These are phyloP conservation scores for Spea bombifrons DNA, from an alignment of 2,113 vertebrate genomes.

Conservation along the genomic window DNA sequence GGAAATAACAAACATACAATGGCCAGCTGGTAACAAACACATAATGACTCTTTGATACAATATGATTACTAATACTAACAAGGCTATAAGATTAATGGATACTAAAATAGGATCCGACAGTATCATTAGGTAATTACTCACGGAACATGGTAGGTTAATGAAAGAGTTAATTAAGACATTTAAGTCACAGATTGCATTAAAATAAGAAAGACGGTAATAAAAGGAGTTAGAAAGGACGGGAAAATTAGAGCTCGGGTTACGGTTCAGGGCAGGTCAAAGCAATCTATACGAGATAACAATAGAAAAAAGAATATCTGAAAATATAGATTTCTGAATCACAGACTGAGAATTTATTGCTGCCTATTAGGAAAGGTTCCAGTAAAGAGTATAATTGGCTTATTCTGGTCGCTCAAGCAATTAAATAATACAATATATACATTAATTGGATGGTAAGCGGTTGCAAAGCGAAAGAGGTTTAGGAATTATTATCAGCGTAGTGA, in stretches of 20 bases:
- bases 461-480: no score
- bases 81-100: conserved; percentile 27
- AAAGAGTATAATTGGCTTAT: conserved; percentile 6
- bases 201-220: conserved; percentile 2
- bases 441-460: no score
- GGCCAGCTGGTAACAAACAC: no score
- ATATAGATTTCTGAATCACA: conserved; percentile 22
- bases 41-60: neutral
- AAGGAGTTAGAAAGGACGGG: conserved; percentile 2
- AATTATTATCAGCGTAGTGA: no score
- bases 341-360: conserved; percentile 23
- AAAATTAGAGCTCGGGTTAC: conserved; percentile 3
- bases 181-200: neutral
- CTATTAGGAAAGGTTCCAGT: conserved; percentile 17
- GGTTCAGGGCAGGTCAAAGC: conserved; percentile 16
- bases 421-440: neutral
- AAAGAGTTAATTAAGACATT: conserved; percentile 44
- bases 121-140: conserved; percentile 32
- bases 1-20: no score
- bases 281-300: conserved; percentile 25
- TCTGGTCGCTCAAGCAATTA: neutral
- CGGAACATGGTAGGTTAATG: conserved; percentile 35
- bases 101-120: conserved; percentile 18
- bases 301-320: conserved; percentile 6
- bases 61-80: neutral